Percentiles rank a stretch among this genome's conserved stretches.
These are phyloP conservation scores for Centroberyx gerrardi DNA, from an alignment of 2,797 vertebrate genomes.

Conservation along the genomic window DNA sequence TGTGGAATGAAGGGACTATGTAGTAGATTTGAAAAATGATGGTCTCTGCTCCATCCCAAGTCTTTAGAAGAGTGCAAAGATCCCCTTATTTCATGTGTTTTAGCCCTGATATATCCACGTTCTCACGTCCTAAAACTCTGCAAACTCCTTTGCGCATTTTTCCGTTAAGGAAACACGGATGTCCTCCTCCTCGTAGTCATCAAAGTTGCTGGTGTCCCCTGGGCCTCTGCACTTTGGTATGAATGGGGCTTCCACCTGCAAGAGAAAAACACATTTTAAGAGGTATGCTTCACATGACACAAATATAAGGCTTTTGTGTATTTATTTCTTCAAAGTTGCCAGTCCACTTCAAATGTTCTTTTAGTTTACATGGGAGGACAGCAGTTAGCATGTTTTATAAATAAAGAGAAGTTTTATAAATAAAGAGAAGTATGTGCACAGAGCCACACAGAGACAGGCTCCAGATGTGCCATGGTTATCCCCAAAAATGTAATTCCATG, in stretches of 20 bases:
- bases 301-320: background rate
- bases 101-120: conserved; percentile 91
- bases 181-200: conserved; percentile 99
- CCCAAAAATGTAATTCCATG: no score
- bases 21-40: conserved; percentile 90
- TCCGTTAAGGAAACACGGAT: conserved; percentile 98
- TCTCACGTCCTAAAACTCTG: conserved; percentile 93
- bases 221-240: conserved; percentile 99
- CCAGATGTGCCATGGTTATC: no score
- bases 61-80: conserved; percentile 97
- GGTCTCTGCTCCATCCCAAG: conserved; percentile 95
- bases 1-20: conserved; percentile 97
- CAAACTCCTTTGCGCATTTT: conserved; percentile 98
- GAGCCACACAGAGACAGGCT: no score
- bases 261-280: conserved; percentile 14
- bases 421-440: no score
- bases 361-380: no score
- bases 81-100: conserved; percentile 86
- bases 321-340: conserved; percentile 20
- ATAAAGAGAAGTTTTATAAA: no score
- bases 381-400: no score
- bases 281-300: background rate
- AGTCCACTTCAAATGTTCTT: background rate
- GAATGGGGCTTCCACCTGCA: conserved; percentile 98
- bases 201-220: conserved; percentile 99